Evolutionary conservation across 2,797 vertebrate species (phyloP).

Genomic region (Valencia hispanica): DNA sequence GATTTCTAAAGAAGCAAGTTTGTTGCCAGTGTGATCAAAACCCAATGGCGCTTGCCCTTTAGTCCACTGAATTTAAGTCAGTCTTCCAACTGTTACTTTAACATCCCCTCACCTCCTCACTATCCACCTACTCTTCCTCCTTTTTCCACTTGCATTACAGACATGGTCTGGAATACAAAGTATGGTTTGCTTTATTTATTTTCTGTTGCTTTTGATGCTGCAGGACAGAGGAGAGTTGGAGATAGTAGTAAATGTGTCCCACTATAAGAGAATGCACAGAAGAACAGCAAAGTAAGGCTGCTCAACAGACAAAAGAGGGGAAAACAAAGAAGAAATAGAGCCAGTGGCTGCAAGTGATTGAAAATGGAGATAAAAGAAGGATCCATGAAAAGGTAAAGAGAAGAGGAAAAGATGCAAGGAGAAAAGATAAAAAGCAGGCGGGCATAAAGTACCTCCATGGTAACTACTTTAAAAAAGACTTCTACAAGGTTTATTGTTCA

Average conservation of each 20-base stretch:
- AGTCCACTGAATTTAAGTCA: conserved; percentile 49
- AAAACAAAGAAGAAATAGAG: conserved; percentile 27
- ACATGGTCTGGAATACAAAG: conserved; percentile 75
- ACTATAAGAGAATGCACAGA: conserved; percentile 32
- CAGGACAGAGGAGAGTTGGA: conserved; percentile 55
- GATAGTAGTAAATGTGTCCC: conserved; percentile 38
- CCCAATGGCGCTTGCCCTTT: conserved; percentile 4
- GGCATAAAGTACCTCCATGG: neutral
- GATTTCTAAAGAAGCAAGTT: conserved; percentile 30
- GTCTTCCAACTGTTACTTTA: conserved; percentile 60
- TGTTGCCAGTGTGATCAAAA: conserved; percentile 3
- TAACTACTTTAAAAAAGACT: conserved; percentile 4
- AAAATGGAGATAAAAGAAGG: conserved; percentile 16
- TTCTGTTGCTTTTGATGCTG: conserved; percentile 55
- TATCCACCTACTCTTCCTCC: neutral
- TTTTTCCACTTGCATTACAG: conserved; percentile 40
- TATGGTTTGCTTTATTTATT: conserved; percentile 55
- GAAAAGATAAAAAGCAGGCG: conserved; percentile 16
- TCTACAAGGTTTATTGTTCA: conserved; percentile 15
- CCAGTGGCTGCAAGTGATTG: neutral
- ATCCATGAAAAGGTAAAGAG: conserved; percentile 11
- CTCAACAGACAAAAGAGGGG: conserved; percentile 31
- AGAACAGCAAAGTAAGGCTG: conserved; percentile 35
- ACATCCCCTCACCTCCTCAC: conserved; percentile 30
- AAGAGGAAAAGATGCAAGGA: conserved; percentile 11